Conservation (phyloP, 2,797 vertebrate species). For the Cygnus olor region DNA sequence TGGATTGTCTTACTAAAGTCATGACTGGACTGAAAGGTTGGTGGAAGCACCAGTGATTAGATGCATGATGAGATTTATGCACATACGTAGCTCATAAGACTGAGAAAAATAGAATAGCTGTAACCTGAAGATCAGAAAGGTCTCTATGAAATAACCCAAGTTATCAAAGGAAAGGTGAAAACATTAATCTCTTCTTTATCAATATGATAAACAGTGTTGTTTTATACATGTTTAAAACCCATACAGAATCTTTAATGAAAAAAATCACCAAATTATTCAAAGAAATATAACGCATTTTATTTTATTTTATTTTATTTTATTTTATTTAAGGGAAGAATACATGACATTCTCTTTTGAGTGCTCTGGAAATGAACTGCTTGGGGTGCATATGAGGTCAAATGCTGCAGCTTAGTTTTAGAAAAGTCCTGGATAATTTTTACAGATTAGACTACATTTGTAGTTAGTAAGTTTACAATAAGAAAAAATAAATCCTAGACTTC, state of each 20-base stretch:
- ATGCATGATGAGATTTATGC: neutral
- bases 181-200: neutral
- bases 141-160: neutral
- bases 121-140: neutral
- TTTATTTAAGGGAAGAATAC: neutral
- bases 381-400: neutral
- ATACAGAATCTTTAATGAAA: neutral
- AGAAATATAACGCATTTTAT: neutral
- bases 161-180: neutral
- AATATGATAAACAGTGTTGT: neutral
- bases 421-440: neutral
- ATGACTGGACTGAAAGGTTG: neutral
- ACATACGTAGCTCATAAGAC: neutral
- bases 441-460: neutral
- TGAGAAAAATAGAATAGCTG: neutral
- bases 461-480: neutral
- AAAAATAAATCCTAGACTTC: neutral
- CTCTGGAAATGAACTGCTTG: neutral
- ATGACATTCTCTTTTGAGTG: neutral
- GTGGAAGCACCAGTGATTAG: neutral
- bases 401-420: neutral
- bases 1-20: neutral
- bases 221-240: neutral
- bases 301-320: neutral
- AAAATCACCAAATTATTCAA: neutral